These are phyloP conservation scores for Vireo griseus DNA, from an alignment of 2,797 vertebrate genomes.

Conservation along the genomic window DNA sequence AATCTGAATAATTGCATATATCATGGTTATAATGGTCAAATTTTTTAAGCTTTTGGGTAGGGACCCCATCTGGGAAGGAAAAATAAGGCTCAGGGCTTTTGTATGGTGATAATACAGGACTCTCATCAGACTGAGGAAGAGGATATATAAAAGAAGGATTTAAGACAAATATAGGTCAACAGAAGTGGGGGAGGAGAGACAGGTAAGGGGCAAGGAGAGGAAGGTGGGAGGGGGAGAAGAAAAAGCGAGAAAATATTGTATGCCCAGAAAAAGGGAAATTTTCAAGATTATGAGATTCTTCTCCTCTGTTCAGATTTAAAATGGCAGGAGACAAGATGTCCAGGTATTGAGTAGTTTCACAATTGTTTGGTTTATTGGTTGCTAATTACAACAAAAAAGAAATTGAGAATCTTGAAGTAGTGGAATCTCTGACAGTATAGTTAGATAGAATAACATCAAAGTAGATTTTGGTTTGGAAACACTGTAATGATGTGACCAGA, in stretches of 20 bases:
- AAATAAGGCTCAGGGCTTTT: background rate
- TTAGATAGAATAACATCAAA: background rate
- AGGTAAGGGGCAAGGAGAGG: background rate
- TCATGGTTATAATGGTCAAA: background rate
- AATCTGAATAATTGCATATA: background rate
- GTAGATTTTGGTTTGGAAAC: background rate
- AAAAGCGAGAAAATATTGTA: background rate
- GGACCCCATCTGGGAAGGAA: background rate
- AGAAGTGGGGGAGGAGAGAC: fast-evolving
- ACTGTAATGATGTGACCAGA: background rate
- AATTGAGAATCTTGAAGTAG: background rate
- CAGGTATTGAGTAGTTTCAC: background rate
- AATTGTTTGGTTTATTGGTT: background rate
- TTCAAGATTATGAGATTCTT: background rate
- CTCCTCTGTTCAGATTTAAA: background rate
- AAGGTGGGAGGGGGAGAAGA: fast-evolving
- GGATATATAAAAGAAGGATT: background rate
- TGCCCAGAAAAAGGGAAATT: background rate
- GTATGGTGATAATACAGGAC: background rate
- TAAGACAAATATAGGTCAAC: background rate
- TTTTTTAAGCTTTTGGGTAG: background rate
- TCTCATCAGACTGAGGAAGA: background rate
- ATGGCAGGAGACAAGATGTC: background rate
- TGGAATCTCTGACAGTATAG: background rate
- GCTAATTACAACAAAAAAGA: background rate